A percentile compares a stretch with the other conserved stretches of the same genome.
Conservation (phyloP, 1,140 invertebrate species). For the Himalopsyche phryganea region DNA sequence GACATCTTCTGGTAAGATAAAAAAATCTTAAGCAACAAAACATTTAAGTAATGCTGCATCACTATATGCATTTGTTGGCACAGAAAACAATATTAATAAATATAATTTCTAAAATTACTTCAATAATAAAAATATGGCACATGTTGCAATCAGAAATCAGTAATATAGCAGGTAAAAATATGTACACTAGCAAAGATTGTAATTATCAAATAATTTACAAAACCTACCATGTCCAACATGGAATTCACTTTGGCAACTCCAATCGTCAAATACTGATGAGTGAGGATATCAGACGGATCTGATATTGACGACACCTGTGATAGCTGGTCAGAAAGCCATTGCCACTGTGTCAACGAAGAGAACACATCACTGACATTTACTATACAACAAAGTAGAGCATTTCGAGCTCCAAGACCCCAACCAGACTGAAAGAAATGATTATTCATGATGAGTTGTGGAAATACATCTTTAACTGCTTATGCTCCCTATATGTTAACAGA, state of each 20-base stretch:
- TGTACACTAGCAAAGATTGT: no score
- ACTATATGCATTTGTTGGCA: not conserved
- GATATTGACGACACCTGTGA: conserved; percentile 54
- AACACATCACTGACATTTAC: conserved; percentile 65
- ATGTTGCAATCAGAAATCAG: not conserved
- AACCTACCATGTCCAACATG: conserved; percentile 35
- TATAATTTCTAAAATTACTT: no score
- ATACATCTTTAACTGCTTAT: not conserved
- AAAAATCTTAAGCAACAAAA: not conserved
- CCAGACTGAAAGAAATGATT: conserved; percentile 33
- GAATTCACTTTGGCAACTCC: conserved; percentile 57
- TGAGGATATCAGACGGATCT: conserved; percentile 63
- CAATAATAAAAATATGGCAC: not conserved
- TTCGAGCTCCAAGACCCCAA: conserved; percentile 40
- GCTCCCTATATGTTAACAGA: not conserved
- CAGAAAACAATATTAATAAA: not conserved
- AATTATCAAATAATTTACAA: no score
- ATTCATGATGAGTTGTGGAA: not conserved
- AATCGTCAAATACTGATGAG: conserved; percentile 63
- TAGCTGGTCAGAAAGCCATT: conserved; percentile 68
- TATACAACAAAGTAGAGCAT: conserved; percentile 37
- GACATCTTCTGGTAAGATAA: no score
- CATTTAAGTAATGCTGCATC: not conserved
- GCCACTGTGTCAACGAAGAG: conserved; percentile 63
- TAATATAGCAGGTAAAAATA: no score